Evolutionary conservation across 2,888 invertebrate species (phyloP), one percentile per base, ranked within the genome.

Genomic region (Macrosiphum euphorbiae): DNA sequence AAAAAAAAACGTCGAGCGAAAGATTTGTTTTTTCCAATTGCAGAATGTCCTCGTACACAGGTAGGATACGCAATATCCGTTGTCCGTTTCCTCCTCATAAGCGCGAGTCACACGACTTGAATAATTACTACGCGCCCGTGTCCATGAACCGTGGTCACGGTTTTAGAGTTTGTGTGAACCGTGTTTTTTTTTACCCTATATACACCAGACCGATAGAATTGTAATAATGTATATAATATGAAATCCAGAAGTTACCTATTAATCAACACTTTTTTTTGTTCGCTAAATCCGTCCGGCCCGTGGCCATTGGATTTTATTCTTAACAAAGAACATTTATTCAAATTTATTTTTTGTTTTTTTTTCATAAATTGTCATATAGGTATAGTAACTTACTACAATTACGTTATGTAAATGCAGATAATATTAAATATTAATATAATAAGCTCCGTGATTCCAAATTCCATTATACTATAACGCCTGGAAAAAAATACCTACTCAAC

Each of bases 1-100:
- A 24, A 26, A 26, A 28, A 47, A 92, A 87, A 28, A 87, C 61
- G 35, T 50, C 50, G 16, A 41, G 5, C 28, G 5, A 67, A 41
- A 67, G 87, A 92, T 92, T 92, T 88, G 88, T 92, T 92, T 92
- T 86, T 50, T 50, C 50, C 55, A 10, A 55, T 52, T 35, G 35
- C 35, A 35, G 35, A 78, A 35, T 35, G 78, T 78, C 78, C 78
- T 8, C 78, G 35, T 35, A 20, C 78, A 35, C 78, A 35, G 35
- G 20, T 78, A 44, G 44, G 44, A 78, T 78, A 20, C 35, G 35
- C 16, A 35, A 78, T 78, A 78, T 35, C 35, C 35, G 20, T 47
- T 20, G 20, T 20, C 35, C 35, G 78, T 78, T 78, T 28, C 20
- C 35, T 2, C 20, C 35, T 3, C 35, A 8, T 24, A 67, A 13